Conservation (phyloP, 92 coral and sea anemone genomes). For the Porites divaricata region DNA sequence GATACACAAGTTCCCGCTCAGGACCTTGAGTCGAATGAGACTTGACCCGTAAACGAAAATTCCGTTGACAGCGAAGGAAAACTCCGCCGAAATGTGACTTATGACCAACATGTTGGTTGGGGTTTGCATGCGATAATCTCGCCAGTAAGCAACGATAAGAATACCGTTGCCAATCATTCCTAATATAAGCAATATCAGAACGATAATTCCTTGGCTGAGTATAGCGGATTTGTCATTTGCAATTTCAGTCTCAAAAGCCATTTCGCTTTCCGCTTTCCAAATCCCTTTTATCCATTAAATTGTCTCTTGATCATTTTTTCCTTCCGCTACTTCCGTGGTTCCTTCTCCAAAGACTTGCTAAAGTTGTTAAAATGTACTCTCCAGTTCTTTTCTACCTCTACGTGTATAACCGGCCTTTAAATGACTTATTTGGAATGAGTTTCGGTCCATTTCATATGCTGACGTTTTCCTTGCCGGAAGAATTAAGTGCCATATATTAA, state of each 20-base stretch:
- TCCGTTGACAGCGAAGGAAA: conserved; percentile 72
- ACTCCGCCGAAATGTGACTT: conserved; percentile 77
- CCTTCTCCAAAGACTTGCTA: too few relatives aligned
- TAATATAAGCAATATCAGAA: conserved; percentile 54
- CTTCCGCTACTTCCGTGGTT: neutral
- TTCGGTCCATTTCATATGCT: too few relatives aligned
- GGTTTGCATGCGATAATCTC: conserved; percentile 80
- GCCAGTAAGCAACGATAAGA: conserved; percentile 61
- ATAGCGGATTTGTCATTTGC: conserved; percentile 35
- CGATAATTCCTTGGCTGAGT: conserved; percentile 48
- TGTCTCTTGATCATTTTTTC: neutral
- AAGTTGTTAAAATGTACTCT: too few relatives aligned
- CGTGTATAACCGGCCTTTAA: too few relatives aligned
- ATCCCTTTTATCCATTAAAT: neutral
- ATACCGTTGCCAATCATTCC: conserved; percentile 72
- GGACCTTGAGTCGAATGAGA: conserved; percentile 49
- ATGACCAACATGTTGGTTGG: conserved; percentile 76
- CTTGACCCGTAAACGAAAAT: conserved; percentile 70
- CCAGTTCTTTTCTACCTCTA: too few relatives aligned
- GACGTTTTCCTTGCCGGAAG: neutral
- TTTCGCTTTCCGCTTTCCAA: neutral
- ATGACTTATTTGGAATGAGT: too few relatives aligned
- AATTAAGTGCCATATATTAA: conserved; percentile 18
- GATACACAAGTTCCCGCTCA: conserved; percentile 57
- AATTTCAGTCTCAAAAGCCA: conserved; percentile 23